Percentiles rank a stretch among this genome's conserved stretches.
phyloP scores from a whole-genome alignment of 1,140 invertebrate genomes.

The Lordiphosa stackelbergi region DNA sequence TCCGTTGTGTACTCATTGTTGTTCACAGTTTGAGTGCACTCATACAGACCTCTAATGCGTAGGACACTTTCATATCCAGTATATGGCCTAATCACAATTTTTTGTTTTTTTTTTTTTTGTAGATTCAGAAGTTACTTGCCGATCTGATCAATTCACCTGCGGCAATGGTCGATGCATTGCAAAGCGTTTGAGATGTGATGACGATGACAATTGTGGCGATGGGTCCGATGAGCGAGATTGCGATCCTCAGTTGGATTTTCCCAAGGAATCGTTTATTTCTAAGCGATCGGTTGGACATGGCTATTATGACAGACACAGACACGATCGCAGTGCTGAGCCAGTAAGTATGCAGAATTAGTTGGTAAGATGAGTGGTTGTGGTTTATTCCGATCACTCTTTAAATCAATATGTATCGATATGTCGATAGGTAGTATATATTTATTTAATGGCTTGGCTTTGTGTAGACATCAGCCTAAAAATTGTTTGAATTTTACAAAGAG shows the following conservation, averaged over 20 bases:
- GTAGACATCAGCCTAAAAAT: no score
- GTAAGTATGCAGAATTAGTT: slow-evolving; percentile 75
- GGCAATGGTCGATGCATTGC: slow-evolving; percentile 93
- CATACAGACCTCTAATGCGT: no score
- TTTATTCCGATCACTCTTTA: no score
- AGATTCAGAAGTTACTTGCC: slow-evolving; percentile 86
- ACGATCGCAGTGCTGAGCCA: slow-evolving; percentile 89
- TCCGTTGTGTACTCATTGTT: no score
- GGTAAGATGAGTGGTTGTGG: no score
- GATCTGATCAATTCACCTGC: slow-evolving; percentile 93
- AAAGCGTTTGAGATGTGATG: slow-evolving; percentile 90
- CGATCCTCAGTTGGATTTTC: slow-evolving; percentile 81
- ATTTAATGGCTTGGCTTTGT: no score
- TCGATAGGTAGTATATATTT: no score
- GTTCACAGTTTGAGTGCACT: no score
- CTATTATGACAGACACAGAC: no score
- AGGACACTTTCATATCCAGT: not conserved
- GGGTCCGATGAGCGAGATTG: slow-evolving; percentile 89
- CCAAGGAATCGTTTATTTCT: slow-evolving; percentile 83
- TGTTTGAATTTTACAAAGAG: no score
- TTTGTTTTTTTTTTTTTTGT: slow-evolving; percentile 4
- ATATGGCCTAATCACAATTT: slow-evolving; percentile 2
- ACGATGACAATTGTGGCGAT: slow-evolving; percentile 91
- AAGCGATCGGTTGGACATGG: slow-evolving; percentile 87
- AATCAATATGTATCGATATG: no score